Evolutionary conservation across 2,113 vertebrate genomes (phyloP).

Genomic region (Thalassarche chlororhynchos): DNA sequence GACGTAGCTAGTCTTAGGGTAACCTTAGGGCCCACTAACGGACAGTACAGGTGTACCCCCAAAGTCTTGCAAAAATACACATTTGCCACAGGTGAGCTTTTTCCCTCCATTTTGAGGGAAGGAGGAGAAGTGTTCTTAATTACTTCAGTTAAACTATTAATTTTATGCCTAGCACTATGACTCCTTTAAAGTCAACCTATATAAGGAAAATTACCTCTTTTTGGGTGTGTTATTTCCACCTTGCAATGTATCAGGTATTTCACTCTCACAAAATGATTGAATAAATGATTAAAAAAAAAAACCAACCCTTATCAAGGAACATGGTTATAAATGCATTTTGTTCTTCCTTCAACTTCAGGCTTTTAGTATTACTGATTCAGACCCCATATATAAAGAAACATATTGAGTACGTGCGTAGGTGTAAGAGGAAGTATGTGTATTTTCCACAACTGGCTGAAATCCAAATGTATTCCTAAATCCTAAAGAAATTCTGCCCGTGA

Average conservation of each 20-base stretch:
- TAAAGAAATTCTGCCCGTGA: not conserved
- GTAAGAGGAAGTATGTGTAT: not conserved
- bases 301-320: not conserved
- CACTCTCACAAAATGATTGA: not conserved
- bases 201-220: not conserved
- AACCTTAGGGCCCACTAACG: not conserved
- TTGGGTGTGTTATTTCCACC: not conserved
- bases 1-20: not conserved
- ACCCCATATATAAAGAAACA: slow-evolving; percentile 37
- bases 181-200: not conserved
- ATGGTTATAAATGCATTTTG: not conserved
- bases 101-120: not conserved
- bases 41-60: not conserved
- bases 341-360: not conserved
- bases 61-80: not conserved
- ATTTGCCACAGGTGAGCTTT: not conserved
- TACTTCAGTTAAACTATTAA: not conserved
- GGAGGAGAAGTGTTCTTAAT: not conserved
- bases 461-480: slow-evolving; percentile 15
- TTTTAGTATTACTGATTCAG: not conserved
- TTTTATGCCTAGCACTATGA: not conserved
- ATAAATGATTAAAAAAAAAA: not conserved
- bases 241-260: not conserved
- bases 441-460: not conserved
- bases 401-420: not conserved